Conservation (phyloP, 2,888 invertebrate species). For the Lasioglossum pauxillum region DNA sequence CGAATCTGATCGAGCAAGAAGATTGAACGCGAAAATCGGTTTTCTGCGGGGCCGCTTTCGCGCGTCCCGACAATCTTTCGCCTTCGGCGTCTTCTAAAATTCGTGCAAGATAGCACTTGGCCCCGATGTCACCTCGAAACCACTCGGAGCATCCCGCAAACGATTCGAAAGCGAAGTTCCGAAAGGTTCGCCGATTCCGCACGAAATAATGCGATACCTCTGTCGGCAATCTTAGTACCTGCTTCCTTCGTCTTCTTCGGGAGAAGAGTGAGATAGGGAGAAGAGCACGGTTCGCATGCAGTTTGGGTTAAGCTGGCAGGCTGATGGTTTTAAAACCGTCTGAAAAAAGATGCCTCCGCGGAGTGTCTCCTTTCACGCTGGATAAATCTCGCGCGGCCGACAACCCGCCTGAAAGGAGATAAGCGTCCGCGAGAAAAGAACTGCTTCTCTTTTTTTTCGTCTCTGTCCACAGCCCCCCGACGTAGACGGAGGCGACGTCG, state of each 20-base stretch:
- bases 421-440: conserved; percentile 56
- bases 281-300: neutral
- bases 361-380: conserved; percentile 66
- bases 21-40: neutral
- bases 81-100: neutral
- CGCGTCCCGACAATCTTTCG: neutral
- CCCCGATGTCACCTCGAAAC: conserved; percentile 4
- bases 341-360: conserved; percentile 48
- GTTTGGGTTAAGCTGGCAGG: conserved; percentile 28
- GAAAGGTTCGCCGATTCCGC: neutral
- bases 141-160: neutral
- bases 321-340: conserved; percentile 45
- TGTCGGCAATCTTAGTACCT: neutral
- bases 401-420: conserved; percentile 63
- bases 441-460: conserved; percentile 9
- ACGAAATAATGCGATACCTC: conserved; percentile 26
- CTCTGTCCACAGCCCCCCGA: neutral
- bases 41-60: neutral
- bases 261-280: neutral
- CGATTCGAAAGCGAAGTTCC: conserved; percentile 15
- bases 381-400: conserved; percentile 65
- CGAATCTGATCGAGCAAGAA: neutral
- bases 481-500: neutral
- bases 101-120: conserved; percentile 8
- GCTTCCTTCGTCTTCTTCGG: neutral